These are phyloP conservation scores for Mallotus villosus DNA, from an alignment of 2,797 vertebrate species.

Conservation along the genomic window DNA sequence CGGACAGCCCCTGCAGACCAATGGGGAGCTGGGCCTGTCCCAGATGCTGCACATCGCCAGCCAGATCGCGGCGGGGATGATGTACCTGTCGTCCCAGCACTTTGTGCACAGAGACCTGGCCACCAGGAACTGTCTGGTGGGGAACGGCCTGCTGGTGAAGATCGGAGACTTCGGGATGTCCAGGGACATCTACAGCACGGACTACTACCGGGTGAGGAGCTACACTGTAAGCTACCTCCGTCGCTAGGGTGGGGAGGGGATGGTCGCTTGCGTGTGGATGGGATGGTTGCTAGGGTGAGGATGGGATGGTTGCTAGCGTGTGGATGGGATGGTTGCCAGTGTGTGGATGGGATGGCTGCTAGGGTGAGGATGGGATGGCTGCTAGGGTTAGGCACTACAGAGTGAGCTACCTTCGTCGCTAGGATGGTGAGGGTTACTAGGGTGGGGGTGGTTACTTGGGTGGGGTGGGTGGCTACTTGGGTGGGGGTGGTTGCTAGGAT, in stretches of 20 bases:
- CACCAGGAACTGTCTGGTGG: constrained; percentile 96
- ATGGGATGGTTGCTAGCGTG: not conserved
- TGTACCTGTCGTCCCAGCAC: constrained; percentile 96
- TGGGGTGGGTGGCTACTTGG: not conserved
- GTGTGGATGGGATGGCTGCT: no score
- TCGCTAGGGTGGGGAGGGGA: not conserved
- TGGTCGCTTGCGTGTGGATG: no score
- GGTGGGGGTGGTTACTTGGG: no score
- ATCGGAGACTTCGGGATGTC: constrained; percentile 99
- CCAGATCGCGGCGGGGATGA: constrained; percentile 96
- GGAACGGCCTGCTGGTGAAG: constrained; percentile 94
- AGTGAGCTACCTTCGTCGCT: no score
- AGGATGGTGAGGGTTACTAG: no score
- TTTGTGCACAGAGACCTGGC: constrained; percentile 98
- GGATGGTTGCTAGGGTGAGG: not conserved
- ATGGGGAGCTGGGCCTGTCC: constrained; percentile 90
- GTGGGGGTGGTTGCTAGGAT: constrained; percentile 68
- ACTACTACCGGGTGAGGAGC: constrained; percentile 95
- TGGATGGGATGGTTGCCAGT: no score
- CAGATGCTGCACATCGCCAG: constrained; percentile 97
- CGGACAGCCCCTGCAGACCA: constrained; percentile 91
- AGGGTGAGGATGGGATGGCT: no score
- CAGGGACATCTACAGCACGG: constrained; percentile 98
- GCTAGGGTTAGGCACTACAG: no score
- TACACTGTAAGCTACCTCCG: not conserved